These are phyloP conservation scores for Bruchidius siliquastri DNA, from an alignment of 2,888 invertebrate species.

Conservation along the genomic window DNA sequence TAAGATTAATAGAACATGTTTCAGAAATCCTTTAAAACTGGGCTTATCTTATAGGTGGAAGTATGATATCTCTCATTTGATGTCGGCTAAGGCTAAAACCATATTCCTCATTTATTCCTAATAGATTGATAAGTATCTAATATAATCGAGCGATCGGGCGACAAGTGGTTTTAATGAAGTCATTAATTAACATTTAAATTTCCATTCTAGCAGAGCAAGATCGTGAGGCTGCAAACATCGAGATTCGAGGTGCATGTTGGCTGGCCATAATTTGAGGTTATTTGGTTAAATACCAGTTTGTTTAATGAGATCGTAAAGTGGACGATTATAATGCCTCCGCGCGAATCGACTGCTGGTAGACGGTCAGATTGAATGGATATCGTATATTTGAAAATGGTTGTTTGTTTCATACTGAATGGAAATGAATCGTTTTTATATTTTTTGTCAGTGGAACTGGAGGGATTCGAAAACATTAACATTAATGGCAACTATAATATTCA, in stretches of 20 bases:
- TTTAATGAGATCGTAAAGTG: neutral
- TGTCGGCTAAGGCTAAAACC: no score
- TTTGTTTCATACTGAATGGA: neutral
- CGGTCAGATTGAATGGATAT: neutral
- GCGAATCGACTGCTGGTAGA: neutral
- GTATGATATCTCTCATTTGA: no score
- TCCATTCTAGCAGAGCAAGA: neutral
- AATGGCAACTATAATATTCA: no score
- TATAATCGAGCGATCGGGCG: neutral
- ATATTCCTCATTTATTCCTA: no score
- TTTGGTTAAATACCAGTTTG: neutral
- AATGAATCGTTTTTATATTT: neutral
- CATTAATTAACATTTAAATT: neutral
- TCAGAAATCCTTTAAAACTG: no score
- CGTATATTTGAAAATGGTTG: neutral
- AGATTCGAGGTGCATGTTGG: neutral
- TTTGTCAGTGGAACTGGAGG: no score
- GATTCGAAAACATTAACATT: no score
- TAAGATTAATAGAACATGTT: no score
- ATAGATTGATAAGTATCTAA: constrained; percentile 1
- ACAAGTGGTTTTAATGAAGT: neutral
- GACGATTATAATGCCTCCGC: neutral
- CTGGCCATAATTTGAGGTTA: neutral
- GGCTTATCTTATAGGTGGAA: no score
- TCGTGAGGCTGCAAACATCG: neutral